Conservation (phyloP, 2,113 vertebrate species). For the Puntigrus tetrazona region DNA sequence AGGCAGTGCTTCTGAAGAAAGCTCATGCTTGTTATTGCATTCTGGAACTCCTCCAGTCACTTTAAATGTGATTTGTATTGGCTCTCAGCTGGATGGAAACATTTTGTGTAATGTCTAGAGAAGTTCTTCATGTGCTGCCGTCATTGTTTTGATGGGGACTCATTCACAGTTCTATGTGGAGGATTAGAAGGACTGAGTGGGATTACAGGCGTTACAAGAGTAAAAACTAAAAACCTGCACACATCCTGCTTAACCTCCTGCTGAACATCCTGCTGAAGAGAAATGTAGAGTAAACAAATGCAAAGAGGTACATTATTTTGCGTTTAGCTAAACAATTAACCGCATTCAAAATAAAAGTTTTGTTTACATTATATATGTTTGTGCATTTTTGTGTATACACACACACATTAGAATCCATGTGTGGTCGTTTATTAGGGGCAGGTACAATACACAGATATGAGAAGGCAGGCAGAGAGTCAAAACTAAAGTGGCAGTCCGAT, state of each 20-base stretch:
- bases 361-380: too few relatives aligned
- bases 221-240: conserved; percentile 44
- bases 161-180: conserved; percentile 37
- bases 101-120: conserved; percentile 11
- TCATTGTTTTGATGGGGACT: conserved; percentile 36
- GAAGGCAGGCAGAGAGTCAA: too few relatives aligned
- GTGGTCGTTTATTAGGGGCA: too few relatives aligned
- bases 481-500: too few relatives aligned
- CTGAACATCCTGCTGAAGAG: neutral
- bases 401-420: too few relatives aligned
- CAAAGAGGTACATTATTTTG: neutral
- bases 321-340: too few relatives aligned
- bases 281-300: neutral
- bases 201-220: conserved; percentile 23
- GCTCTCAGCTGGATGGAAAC: conserved; percentile 29
- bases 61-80: conserved; percentile 51
- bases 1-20: conserved; percentile 24
- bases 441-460: too few relatives aligned
- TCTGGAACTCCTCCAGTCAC: conserved; percentile 24
- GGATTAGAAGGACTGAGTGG: conserved; percentile 42
- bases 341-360: too few relatives aligned
- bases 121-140: neutral
- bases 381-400: too few relatives aligned
- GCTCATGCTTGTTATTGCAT: conserved; percentile 31
- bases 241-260: neutral